Base-by-base conservation (phyloP, 1,140 invertebrate genomes). In the Drosophila sulfurigaster region DNA sequence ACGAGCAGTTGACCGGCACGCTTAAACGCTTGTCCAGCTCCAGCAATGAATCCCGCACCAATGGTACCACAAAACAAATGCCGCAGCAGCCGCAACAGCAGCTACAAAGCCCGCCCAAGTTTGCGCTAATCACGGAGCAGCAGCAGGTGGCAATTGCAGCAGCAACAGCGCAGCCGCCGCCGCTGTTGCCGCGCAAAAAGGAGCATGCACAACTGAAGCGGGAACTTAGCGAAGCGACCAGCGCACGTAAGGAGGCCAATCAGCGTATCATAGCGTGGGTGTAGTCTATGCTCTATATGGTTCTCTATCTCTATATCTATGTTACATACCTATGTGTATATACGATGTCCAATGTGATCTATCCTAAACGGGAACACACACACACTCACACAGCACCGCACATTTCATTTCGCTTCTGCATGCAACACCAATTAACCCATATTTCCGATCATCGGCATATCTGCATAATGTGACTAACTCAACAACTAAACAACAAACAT, bases 261-360 rank as follows among this genome's bases (percentile, higher is more conserved):
- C 92, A 92, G 73, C 93, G 93, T 89, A 91, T 94, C 65, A 82
- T 93, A 73, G 93, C 93, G 94, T 94, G 93, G 92, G 93, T 94
- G 86, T 92, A 91, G 86, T 90, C 80, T 87, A 80, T 88, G 70
- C 83, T 87, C 80, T 87, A 68, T 88, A 83, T 78, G 66, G 56
- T 67, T 63, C 62, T 35, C 54, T 41, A 52, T 46, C n/a, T 20
- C 25, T 73, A 41, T 58, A 20, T 38, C 4, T 49, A 51, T 25
- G 20, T 25, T 25, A 25, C 20, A 41, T 58, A 20, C 28, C 4
- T 49, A 51, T 57, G 16, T 16, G n/a, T 68, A 16, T 45, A 54
- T 68, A 38, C 41, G 13, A 32, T 32, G 5, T 32, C 6, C 13
- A 58, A 49, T 43, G 25, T 46, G 20, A 56, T 57, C 5, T 15